Percentiles rank a stretch among this genome's conserved stretches.
Conservation (phyloP, 2,797 vertebrate species). For the Todus mexicanus region DNA sequence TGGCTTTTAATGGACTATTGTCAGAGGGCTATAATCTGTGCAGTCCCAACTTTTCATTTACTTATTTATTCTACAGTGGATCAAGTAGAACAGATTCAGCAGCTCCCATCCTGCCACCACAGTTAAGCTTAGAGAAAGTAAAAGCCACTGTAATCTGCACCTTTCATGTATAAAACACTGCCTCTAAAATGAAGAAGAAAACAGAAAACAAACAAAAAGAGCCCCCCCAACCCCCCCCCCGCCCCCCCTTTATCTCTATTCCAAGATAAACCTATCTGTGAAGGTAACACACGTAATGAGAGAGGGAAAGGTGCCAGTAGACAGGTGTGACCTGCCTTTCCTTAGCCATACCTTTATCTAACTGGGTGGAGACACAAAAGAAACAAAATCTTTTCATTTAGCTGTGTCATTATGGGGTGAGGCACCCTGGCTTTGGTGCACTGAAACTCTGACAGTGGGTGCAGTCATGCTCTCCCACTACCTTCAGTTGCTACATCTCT, state of each 20-base stretch:
- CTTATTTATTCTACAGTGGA: not conserved
- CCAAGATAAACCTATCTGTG: constrained; percentile 7
- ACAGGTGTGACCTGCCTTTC: constrained; percentile 65
- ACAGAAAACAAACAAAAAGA: constrained; percentile 35
- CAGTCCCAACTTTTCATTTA: not conserved
- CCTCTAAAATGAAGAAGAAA: constrained; percentile 16
- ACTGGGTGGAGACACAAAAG: constrained; percentile 61
- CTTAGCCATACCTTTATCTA: constrained; percentile 53
- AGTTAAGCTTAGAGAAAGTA: not conserved
- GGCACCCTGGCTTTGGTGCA: constrained; percentile 45
- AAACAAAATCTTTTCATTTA: constrained; percentile 61
- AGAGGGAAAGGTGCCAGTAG: constrained; percentile 57
- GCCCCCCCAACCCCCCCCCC: too few species aligned
- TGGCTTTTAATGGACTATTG: not conserved
- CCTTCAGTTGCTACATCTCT: constrained; percentile 29
- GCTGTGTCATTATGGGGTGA: constrained; percentile 64
- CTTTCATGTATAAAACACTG: not conserved
- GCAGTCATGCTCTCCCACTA: constrained; percentile 49
- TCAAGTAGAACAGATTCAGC: not conserved
- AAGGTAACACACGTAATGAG: not conserved
- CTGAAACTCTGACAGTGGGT: constrained; percentile 63
- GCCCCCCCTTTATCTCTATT: not conserved
- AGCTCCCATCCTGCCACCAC: not conserved
- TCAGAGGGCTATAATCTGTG: not conserved
- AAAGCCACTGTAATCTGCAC: not conserved